phyloP scores from a whole-genome alignment of 2,888 invertebrate species.

The Ophion ellenae region DNA sequence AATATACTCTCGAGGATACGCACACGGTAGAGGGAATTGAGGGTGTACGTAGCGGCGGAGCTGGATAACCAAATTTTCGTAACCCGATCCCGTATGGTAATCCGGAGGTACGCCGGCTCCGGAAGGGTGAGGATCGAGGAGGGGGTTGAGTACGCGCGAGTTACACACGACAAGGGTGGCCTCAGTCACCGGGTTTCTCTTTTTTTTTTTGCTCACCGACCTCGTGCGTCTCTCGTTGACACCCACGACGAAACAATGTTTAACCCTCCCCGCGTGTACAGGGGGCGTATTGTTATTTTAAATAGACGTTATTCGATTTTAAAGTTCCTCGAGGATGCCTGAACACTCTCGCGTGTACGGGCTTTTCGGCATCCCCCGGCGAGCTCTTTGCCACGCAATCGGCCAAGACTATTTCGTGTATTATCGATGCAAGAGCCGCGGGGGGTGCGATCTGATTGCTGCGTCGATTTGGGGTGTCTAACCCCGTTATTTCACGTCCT shows the following conservation, averaged over 20 bases:
- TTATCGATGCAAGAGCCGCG: slow-evolving; percentile 28
- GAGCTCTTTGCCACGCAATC: slow-evolving; percentile 68
- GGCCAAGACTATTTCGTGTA: slow-evolving; percentile 31
- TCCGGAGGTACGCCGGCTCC: slow-evolving; percentile 61
- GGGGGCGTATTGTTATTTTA: slow-evolving; percentile 83
- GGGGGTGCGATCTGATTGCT: slow-evolving; percentile 81
- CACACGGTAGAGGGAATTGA: slow-evolving; percentile 14
- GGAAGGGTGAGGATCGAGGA: slow-evolving; percentile 48
- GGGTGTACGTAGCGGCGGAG: slow-evolving; percentile 67
- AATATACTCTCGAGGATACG: slow-evolving; percentile 2
- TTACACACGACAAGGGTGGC: slow-evolving; percentile 43
- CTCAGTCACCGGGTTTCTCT: slow-evolving; percentile 44
- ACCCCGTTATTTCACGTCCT: slow-evolving; percentile 80
- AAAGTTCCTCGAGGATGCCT: slow-evolving; percentile 82
- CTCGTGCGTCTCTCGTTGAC: slow-evolving; percentile 41
- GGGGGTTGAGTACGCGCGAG: slow-evolving; percentile 72
- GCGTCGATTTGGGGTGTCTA: slow-evolving; percentile 79
- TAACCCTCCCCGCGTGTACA: slow-evolving; percentile 73
- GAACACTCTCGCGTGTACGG: slow-evolving; percentile 11
- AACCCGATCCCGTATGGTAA: slow-evolving; percentile 84
- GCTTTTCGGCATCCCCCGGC: slow-evolving; percentile 63
- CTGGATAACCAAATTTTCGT: slow-evolving; percentile 81
- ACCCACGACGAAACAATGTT: slow-evolving; percentile 80
- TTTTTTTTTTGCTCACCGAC: not conserved
- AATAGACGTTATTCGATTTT: slow-evolving; percentile 83